Evolutionary conservation across 2,113 vertebrate genomes (phyloP), one percentile per base, ranked within the genome.

Genomic region (Chionodraco myersi): DNA sequence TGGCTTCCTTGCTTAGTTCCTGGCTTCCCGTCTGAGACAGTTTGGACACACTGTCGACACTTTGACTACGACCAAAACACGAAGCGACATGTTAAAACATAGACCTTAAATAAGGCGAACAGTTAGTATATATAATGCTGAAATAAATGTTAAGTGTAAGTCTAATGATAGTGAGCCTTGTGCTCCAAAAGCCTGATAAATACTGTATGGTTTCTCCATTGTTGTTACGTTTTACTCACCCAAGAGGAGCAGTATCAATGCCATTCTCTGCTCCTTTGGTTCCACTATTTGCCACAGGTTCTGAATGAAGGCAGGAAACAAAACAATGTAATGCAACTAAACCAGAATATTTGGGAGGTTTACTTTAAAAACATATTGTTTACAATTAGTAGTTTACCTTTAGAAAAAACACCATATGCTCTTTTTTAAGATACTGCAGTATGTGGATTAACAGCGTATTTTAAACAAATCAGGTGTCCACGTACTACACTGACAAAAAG

Each of bases 231-330:
- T 56, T 14, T 5, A 86, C 94, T 92, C 69, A 95, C 95, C 86
- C 63, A 45, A 44, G 45, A 13, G 79, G 54, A 44, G 78, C 34
- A 34, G 93, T 75, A 10, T 95, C 82, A 1, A 91, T 59, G 23
- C 96, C 95, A 0, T 97, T 97, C 83, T 98, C 97, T 5, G 94
- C 0, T 5, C 49, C 92, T 80, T 94, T 96, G 53, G 94, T 0
- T 7, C 51, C 93, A 59, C 90, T 96, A 49, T 95, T 96, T 13
- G 93, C 88, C 15, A 77, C 66, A 0, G 86, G 0, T 53, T 94
- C 96, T 92, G 64, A 26, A 69, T 10, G 16, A 12, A 9, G 44
- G 49, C 74, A 45, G 23, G 53, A 80, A 44, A 77, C 10, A 58
- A 13, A 52, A 14, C 7, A 77, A 48, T 4, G 11, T 6, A 0